These are phyloP conservation scores for Conger conger DNA, from an alignment of 2,113 vertebrate genomes.

Conservation along the genomic window DNA sequence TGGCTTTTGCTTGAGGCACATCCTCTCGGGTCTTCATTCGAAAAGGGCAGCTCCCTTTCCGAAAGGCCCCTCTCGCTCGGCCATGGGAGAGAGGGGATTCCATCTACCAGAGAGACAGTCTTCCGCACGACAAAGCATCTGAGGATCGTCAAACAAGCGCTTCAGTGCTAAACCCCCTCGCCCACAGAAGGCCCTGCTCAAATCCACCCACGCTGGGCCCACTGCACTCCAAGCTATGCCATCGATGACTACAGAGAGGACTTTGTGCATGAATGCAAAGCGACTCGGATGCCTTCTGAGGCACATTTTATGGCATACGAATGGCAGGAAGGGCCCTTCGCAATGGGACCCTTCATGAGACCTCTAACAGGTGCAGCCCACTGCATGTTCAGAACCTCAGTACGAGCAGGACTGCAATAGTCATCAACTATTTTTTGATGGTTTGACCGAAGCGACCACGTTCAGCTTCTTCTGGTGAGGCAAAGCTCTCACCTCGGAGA, in stretches of 20 bases:
- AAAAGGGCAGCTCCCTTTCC: slow-evolving; percentile 8
- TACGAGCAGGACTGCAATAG: not conserved
- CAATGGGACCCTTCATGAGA: not conserved
- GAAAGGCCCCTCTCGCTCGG: slow-evolving; percentile 26
- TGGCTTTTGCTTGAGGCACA: not conserved
- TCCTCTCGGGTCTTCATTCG: slow-evolving; percentile 6
- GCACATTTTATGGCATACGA: not conserved
- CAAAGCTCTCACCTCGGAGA: not conserved
- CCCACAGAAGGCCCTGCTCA: slow-evolving; percentile 11
- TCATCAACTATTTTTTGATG: not conserved
- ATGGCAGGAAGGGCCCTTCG: no score
- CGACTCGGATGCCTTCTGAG: slow-evolving; percentile 20
- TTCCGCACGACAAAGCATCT: not conserved
- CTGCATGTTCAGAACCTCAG: not conserved
- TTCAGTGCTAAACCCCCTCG: not conserved
- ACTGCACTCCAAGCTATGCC: slow-evolving; percentile 32
- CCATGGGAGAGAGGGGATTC: slow-evolving; percentile 17
- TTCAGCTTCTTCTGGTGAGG: not conserved
- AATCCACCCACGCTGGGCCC: slow-evolving; percentile 27
- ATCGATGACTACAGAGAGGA: slow-evolving; percentile 24
- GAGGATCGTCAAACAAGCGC: not conserved
- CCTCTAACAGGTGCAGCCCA: not conserved
- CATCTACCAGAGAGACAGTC: slow-evolving; percentile 20
- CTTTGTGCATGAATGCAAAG: slow-evolving; percentile 37
- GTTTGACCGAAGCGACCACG: not conserved